phyloP scores from a whole-genome alignment of 2,888 invertebrate species.

The Parnassius smintheus region DNA sequence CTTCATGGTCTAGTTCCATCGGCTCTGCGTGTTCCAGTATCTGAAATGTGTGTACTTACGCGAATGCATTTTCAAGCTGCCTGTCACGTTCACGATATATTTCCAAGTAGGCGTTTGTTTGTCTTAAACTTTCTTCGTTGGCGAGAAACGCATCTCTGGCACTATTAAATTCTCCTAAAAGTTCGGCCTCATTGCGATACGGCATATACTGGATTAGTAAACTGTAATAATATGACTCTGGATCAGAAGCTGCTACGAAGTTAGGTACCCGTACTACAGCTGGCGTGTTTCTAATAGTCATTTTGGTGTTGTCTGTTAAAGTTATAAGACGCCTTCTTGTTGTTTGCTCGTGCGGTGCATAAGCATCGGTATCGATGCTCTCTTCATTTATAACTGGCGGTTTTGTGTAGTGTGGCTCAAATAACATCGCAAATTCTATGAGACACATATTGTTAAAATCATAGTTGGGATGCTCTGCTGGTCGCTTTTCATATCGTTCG shows the following conservation, averaged over 20 bases:
- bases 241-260: too few relatives aligned
- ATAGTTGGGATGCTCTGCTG: too few relatives aligned
- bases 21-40: conserved; percentile 30
- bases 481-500: too few relatives aligned
- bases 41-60: too few relatives aligned
- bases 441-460: conserved; percentile 19
- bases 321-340: conserved; percentile 29
- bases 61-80: too few relatives aligned
- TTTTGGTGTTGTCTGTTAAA: conserved; percentile 28
- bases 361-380: conserved; percentile 30
- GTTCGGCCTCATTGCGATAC: conserved; percentile 31
- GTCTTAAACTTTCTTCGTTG: too few relatives aligned
- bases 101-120: too few relatives aligned
- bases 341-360: conserved; percentile 11
- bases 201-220: conserved; percentile 34
- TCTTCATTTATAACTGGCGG: conserved; percentile 26
- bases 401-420: conserved; percentile 32
- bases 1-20: conserved; percentile 25
- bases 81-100: too few relatives aligned
- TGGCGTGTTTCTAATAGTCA: conserved; percentile 28
- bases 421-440: conserved; percentile 35
- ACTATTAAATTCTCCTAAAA: neutral
- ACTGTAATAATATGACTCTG: conserved; percentile 24
- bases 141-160: too few relatives aligned
- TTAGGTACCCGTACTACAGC: conserved; percentile 22